Base-by-base conservation (phyloP, 1,140 invertebrate species). In the Centruroides vittatus region DNA sequence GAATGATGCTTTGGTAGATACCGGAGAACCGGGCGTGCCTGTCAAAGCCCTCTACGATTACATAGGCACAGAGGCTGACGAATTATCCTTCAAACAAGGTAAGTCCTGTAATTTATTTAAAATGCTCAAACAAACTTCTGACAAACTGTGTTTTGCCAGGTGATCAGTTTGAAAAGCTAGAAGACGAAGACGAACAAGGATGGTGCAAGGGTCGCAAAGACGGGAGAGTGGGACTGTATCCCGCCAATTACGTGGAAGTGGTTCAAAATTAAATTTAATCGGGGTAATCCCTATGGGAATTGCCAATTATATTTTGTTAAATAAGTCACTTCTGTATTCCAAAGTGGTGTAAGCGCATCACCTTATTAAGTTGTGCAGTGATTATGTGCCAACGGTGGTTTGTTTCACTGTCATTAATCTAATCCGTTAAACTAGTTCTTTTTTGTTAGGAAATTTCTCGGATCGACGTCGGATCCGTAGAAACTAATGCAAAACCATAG, bases 131-230 rank as follows among this genome's bases (percentile, higher is more conserved):
- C 23, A 23, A 23, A 23, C 23, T 23, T 0, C 23, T 23, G 23
- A 23, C 23, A 23, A 23, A 23, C 23, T 23, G 23, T 23, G 23
- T 63, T 62, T 62, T 81, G 83, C 47, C 74, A 97, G 93, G 94
- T 72, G 95, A 98, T 68, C 75, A 89, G 67, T 98, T 98, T 75
- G 91, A 94, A 69, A 97, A 98, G 78, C 74, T 98, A 59, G 91
- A 95, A 76, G 93, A 96, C 71, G 92, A 97, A 77, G 95, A 98
- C 73, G 93, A 98, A 71, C 93, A 98, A 77, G 95, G 95, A 41
- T 98, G 95, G 95, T 97, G 68, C 48, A 69, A 69, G 55, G 68
- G 68, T 13, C 12, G 68, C 10, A 69, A 69, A 67, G 67, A 68
- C 48, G 93, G 92, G 54, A 80, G 80, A 54, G 91, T 89, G 73